Percentiles rank a stretch among this genome's conserved stretches.
Conservation (phyloP, 2,113 vertebrate species). For the Gnathonemus echidnorhynchus region DNA sequence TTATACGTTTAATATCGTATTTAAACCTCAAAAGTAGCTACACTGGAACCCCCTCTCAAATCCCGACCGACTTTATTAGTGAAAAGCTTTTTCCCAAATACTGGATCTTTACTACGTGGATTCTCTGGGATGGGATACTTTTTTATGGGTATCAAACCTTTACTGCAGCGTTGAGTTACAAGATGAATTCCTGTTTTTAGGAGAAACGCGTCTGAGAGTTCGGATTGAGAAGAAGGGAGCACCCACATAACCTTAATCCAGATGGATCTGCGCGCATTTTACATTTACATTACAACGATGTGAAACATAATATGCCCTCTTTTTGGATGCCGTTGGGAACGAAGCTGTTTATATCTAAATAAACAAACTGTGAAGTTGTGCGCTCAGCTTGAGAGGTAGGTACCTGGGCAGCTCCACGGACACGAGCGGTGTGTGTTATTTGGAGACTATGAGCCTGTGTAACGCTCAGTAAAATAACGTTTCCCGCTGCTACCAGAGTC, state of each 20-base stretch:
- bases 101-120: background rate
- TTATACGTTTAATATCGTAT: background rate
- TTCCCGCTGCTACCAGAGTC: background rate
- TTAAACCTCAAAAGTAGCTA: background rate
- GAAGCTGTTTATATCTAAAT: background rate
- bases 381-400: background rate
- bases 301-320: background rate
- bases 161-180: background rate
- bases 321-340: background rate
- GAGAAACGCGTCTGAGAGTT: background rate
- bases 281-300: background rate
- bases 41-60: background rate
- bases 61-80: background rate
- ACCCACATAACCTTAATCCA: background rate
- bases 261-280: background rate
- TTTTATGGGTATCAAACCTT: background rate
- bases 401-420: background rate
- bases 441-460: background rate
- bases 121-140: background rate
- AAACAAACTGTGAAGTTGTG: background rate
- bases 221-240: background rate
- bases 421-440: background rate
- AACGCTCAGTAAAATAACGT: background rate
- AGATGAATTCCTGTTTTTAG: background rate
- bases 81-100: background rate